Percentiles rank a stretch among this genome's conserved stretches.
Evolutionary conservation across 2,113 vertebrate genomes (phyloP).

Genomic region (Xenus cinereus): DNA sequence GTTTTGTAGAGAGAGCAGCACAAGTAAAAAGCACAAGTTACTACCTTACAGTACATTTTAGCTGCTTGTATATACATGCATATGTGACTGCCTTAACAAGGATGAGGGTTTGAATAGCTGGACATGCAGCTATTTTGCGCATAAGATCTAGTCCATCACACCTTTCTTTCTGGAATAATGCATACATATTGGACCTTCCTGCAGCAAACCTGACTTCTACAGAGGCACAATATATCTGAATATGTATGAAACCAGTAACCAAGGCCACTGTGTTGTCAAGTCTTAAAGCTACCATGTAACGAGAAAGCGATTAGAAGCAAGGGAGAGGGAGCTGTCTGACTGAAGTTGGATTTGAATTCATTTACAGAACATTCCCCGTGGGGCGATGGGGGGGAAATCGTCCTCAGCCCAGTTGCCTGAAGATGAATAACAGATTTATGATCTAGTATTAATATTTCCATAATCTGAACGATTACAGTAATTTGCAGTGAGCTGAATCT

Average conservation of each 20-base stretch:
- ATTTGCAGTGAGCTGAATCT: neutral
- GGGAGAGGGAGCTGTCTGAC: constrained; percentile 28
- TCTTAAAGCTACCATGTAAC: constrained; percentile 31
- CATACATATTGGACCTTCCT: neutral
- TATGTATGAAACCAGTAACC: constrained; percentile 54
- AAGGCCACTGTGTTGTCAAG: constrained; percentile 44
- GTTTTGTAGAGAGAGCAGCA: neutral
- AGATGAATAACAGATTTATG: constrained; percentile 43
- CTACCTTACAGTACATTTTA: neutral
- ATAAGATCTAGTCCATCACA: neutral
- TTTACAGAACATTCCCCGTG: constrained; percentile 23
- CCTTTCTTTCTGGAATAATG: neutral
- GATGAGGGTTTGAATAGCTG: neutral
- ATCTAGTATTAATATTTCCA: constrained; percentile 43
- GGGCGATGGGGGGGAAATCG: neutral
- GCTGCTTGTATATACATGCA: accelerated
- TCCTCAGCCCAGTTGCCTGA: constrained; percentile 19
- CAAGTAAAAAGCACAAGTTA: neutral
- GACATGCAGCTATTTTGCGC: neutral
- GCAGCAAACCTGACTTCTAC: neutral
- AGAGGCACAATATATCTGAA: neutral
- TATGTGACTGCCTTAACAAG: neutral
- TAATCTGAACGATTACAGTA: constrained; percentile 32
- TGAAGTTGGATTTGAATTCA: constrained; percentile 47
- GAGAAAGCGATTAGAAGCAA: constrained; percentile 23